Conservation (phyloP, 2,113 vertebrate genomes). For the Clarias macrocephalus region DNA sequence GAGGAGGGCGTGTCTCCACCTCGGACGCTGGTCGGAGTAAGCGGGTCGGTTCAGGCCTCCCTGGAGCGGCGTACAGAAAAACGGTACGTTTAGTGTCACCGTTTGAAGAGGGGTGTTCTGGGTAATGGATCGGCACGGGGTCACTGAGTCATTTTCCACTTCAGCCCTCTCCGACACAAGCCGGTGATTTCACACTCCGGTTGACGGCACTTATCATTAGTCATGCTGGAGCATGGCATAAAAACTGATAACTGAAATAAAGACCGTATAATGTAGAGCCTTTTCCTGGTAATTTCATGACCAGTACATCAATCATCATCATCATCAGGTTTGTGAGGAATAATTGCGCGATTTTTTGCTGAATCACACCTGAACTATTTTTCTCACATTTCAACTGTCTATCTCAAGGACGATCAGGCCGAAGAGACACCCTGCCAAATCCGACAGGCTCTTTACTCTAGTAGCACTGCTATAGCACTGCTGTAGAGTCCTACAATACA, state of each 20-base stretch:
- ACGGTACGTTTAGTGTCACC: background rate
- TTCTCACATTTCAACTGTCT: background rate
- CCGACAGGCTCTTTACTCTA: background rate
- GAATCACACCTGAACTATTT: background rate
- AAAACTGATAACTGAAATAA: background rate
- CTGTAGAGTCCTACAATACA: background rate
- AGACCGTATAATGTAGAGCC: background rate
- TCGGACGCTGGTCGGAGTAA: background rate
- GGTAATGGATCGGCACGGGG: slow-evolving; percentile 31
- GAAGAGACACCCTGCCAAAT: background rate
- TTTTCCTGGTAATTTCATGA: background rate
- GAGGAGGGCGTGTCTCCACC: background rate
- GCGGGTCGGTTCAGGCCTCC: background rate
- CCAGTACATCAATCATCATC: background rate
- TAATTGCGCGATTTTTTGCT: background rate
- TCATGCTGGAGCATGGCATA: slow-evolving; percentile 6
- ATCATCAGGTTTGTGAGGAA: background rate
- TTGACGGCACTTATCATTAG: slow-evolving; percentile 46
- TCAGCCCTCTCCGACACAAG: slow-evolving; percentile 12
- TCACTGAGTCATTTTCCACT: slow-evolving; percentile 22
- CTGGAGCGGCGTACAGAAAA: background rate
- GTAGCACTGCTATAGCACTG: background rate
- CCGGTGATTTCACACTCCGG: slow-evolving; percentile 60
- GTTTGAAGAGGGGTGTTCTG: slow-evolving; percentile 25
- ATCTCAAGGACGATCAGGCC: background rate